These are phyloP conservation scores for Ochotona curzoniae DNA, from an alignment of 2,113 vertebrate species.

Conservation along the genomic window DNA sequence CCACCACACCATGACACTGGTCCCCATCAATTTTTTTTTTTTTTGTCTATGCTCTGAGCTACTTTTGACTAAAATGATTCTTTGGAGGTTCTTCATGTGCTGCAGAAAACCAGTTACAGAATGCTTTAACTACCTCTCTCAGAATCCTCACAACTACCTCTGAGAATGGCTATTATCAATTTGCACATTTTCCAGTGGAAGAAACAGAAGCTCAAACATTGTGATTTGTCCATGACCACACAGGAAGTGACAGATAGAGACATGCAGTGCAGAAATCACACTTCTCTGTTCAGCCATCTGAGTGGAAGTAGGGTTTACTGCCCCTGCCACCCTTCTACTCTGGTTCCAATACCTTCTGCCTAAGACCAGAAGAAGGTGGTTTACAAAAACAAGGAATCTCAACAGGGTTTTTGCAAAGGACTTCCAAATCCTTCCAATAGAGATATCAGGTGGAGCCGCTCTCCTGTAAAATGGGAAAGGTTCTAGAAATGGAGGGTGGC, in stretches of 20 bases:
- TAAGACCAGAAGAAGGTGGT: neutral
- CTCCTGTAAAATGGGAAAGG: neutral
- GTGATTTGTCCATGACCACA: neutral
- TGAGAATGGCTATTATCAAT: neutral
- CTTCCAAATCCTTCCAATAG: neutral
- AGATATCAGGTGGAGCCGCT: neutral
- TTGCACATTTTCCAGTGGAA: constrained; percentile 26
- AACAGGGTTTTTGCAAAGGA: neutral
- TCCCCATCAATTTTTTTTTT: neutral
- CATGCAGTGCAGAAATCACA: neutral
- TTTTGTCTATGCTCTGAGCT: neutral
- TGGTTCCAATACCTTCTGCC: neutral
- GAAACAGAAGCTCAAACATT: constrained; percentile 8
- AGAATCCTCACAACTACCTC: neutral
- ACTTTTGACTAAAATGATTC: neutral
- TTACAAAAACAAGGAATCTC: neutral
- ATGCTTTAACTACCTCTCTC: constrained; percentile 27
- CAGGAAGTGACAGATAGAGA: constrained; percentile 7
- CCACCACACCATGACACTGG: no score
- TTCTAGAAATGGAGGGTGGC: neutral
- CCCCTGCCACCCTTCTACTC: neutral
- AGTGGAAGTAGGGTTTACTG: neutral
- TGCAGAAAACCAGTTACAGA: neutral
- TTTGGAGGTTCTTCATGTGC: neutral
- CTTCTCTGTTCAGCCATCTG: neutral